phyloP scores from a whole-genome alignment of 2,888 invertebrate species.

The Parochlus steinenii region DNA sequence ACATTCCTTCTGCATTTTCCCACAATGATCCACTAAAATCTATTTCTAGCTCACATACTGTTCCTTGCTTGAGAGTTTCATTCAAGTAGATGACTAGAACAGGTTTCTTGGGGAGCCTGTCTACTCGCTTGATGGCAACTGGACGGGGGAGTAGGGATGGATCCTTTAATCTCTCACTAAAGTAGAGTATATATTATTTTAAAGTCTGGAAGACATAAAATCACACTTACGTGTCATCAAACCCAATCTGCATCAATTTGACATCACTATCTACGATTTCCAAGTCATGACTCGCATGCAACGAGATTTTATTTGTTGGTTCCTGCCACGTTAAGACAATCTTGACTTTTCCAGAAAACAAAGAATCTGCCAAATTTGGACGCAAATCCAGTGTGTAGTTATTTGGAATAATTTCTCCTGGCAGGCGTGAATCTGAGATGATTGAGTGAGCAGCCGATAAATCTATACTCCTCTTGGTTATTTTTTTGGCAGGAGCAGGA shows the following conservation, averaged over 20 bases:
- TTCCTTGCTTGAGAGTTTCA: conserved; percentile 36
- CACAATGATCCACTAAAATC: conserved; percentile 48
- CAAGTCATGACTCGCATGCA: conserved; percentile 50
- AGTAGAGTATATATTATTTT: too few relatives aligned
- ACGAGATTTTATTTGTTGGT: conserved; percentile 40
- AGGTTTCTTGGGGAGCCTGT: conserved; percentile 41
- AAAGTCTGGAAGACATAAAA: not conserved
- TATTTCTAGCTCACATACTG: conserved; percentile 44
- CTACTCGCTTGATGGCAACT: conserved; percentile 26
- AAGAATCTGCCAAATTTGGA: conserved; percentile 44
- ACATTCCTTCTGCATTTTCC: conserved; percentile 48
- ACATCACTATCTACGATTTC: conserved; percentile 38
- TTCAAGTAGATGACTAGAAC: conserved; percentile 42
- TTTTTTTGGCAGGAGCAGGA: too few relatives aligned
- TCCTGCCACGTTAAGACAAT: conserved; percentile 52
- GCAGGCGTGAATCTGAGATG: conserved; percentile 43
- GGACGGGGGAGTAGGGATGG: conserved; percentile 15
- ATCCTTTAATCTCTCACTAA: too few relatives aligned
- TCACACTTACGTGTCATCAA: conserved; percentile 22
- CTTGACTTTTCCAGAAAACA: conserved; percentile 48
- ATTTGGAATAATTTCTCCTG: conserved; percentile 43
- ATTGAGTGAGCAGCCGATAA: conserved; percentile 49
- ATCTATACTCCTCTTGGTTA: conserved; percentile 60
- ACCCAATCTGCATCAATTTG: conserved; percentile 24
- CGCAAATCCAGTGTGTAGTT: conserved; percentile 49